Evolutionary conservation across 2,113 vertebrate genomes (phyloP), one percentile per base, ranked within the genome.

Genomic region (Budorcas taxicolor): DNA sequence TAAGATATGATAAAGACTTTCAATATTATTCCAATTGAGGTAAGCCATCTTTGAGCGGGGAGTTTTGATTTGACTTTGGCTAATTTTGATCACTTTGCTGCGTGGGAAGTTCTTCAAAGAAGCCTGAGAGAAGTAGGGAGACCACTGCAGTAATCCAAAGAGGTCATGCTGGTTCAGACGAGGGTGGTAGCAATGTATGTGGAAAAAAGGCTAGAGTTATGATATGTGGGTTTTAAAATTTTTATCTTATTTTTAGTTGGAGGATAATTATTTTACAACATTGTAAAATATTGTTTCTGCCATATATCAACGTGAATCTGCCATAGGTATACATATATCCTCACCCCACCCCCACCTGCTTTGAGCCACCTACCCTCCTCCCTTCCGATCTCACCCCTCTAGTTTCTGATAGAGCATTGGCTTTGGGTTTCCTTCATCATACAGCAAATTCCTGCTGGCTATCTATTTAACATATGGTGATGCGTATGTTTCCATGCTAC

Each of bases 31-130:
- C 62, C 81, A 71, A 5, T 17, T 27, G n/a, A 88, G 81, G 58
- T 52, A 81, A 64, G 36, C 62, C 57, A 64, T 62, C 89, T 85
- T 60, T 93, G 58, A 95, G 60, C 14, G n/a, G 45, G 88, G 45
- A 92, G 90, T 82, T 95, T 91, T 86, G 50, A 57, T 71, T 64
- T 92, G 53, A 91, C 87, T 95, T 97, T 71, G 71, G n/a, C 67
- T 94, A 88, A 94, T 62, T 93, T 89, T 84, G 53, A 53, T 96
- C 78, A 29, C n/a, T 82, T 97, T 80, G 10, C n/a, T 82, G 25
- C 83, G 33, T 95, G 80, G 90, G 45, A 96, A 96, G 67, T 40
- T 71, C 55, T 93, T 78, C 43, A 93, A 95, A 91, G 50, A 91
- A n/a, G 25, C 47, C 53, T 16, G 43, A 96, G 55, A 76, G 60